Evolutionary conservation across 2,113 vertebrate species (phyloP).

Genomic region (Saimiri boliviensis): DNA sequence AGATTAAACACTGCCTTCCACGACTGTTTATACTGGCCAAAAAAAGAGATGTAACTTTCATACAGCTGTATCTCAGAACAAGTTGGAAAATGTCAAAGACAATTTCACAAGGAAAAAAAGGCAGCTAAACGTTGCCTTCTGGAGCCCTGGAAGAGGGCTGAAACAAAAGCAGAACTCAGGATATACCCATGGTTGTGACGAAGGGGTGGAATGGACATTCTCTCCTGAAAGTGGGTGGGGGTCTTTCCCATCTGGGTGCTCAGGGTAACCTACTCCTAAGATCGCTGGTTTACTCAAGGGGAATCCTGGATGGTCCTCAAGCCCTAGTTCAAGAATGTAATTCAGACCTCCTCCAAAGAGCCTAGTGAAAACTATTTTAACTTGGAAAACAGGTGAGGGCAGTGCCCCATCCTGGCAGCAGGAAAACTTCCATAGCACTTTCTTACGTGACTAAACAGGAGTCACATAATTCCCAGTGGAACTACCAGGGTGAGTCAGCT

Average conservation of each 20-base stretch:
- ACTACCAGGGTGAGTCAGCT: constrained; percentile 3
- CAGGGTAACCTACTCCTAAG: neutral
- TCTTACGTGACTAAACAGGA: neutral
- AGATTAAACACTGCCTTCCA: neutral
- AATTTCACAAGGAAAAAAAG: neutral
- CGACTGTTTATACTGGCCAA: neutral
- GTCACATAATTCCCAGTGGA: neutral
- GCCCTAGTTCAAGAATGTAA: neutral
- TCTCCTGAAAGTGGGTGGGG: neutral
- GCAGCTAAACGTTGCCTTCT: neutral
- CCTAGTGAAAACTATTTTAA: neutral
- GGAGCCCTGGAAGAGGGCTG: neutral
- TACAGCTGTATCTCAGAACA: neutral
- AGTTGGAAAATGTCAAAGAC: neutral
- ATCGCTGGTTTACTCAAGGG: neutral
- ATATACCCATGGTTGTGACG: neutral
- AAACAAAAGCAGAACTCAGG: neutral
- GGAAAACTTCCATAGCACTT: neutral
- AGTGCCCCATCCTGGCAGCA: neutral
- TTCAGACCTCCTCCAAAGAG: neutral
- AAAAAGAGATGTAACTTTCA: neutral
- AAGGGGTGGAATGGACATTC: neutral
- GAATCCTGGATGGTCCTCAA: neutral
- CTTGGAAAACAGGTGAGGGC: neutral
- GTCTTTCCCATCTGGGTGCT: neutral